Conservation (phyloP, 64 coral and sea anemone species). For the Catalaphyllia jardinei region DNA sequence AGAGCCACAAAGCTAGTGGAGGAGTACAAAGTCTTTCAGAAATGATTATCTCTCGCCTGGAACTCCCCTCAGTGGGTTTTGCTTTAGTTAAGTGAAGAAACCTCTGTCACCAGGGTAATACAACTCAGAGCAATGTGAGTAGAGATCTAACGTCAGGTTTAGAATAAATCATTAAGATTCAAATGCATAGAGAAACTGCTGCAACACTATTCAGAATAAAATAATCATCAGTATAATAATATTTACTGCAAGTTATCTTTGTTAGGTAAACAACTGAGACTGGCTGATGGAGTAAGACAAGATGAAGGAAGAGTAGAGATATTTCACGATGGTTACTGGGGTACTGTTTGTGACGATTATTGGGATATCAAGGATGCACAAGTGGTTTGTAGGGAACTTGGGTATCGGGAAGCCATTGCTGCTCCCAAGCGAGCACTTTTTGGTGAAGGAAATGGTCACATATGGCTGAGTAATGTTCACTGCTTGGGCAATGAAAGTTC, state of each 20-base stretch:
- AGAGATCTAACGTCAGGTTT: no score
- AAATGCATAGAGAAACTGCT: no score
- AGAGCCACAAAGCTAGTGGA: no score
- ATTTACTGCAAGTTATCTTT: background rate
- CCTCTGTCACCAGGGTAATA: no score
- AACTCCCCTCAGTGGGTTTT: no score
- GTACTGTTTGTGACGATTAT: conserved; percentile 5
- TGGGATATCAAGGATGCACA: conserved; percentile 13
- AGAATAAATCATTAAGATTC: no score
- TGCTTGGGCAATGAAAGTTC: conserved; percentile 8
- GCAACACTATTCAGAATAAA: no score
- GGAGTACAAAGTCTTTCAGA: no score
- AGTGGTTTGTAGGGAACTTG: background rate
- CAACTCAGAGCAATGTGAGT: no score
- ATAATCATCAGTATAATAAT: no score
- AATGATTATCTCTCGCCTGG: no score
- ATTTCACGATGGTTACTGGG: conserved; percentile 16
- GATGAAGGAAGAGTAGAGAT: conserved; percentile 8
- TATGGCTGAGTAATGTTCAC: background rate
- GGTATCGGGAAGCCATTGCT: background rate
- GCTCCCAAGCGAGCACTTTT: background rate
- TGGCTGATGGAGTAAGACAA: background rate
- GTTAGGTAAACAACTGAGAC: background rate
- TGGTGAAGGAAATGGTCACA: conserved; percentile 18
- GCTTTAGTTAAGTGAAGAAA: no score